Base-by-base conservation (phyloP, 2,888 invertebrate genomes). In the Corbicula japonica region DNA sequence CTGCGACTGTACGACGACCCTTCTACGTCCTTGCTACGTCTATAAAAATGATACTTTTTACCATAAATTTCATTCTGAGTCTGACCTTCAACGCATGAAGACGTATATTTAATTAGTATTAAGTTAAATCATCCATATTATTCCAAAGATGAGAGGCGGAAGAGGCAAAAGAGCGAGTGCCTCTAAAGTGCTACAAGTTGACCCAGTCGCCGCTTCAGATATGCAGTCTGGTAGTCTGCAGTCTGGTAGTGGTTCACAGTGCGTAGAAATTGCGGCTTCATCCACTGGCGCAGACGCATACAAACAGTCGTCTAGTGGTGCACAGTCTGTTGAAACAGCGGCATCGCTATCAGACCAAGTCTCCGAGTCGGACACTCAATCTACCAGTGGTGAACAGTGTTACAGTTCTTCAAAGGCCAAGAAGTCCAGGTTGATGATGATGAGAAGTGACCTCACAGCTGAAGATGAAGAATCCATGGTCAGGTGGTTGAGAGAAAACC, bases 401-500 rank as follows among this genome's bases (percentile, higher is more conserved):
- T n/a, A 38, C 60, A 60, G 60, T 38, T 23, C 34, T 23, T 21
- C 26, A 50, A 48, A 65, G 34, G n/a, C 48, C 65, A 56, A 56
- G 66, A 66, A 54, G 56, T 46, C 46, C 21, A 56, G 34, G 56
- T 12, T 41, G 23, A 35, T 38, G 23, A 35, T 38, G 21, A 38
- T 60, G 32, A 12, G 41, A 23, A 70, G 26, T 72, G 72, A 41
- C 34, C 63, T 72, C 23, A 63, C 54, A 15, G 4, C 56, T 34
- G 72, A 73, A 66, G 46, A 73, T 3, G 73, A 65, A 48, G 66
- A 73, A 50, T 28, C 41, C 35, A 73, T 73, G 65, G 73, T 66
- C 4, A 58, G 58, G n/a, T 73, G 73, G 63, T 35, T 73, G 23
- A 23, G 34, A 10, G 73, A 73, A 38, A 30, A 73, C 48, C 58